A percentile compares a stretch with the other conserved stretches of the same genome.
These are phyloP conservation scores for Naja naja DNA, from an alignment of 2,113 vertebrate genomes.

Conservation along the genomic window DNA sequence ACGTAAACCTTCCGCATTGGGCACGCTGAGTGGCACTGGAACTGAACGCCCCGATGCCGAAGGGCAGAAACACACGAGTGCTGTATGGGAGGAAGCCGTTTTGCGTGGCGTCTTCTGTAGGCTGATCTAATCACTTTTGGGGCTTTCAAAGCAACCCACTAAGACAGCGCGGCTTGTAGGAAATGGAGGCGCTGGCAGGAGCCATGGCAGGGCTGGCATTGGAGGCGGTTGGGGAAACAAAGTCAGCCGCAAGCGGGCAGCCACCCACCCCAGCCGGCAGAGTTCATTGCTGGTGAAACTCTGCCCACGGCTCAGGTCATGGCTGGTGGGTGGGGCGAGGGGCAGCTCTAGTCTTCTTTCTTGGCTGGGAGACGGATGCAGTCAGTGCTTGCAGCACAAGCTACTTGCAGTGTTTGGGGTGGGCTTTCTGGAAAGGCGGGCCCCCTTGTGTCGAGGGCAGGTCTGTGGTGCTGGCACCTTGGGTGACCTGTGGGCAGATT, in stretches of 20 bases:
- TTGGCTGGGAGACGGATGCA: too few species aligned
- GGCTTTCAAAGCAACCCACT: constrained; percentile 61
- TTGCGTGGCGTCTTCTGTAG: constrained; percentile 65
- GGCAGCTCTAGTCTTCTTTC: too few species aligned
- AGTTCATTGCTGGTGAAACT: constrained; percentile 43
- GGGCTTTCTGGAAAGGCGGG: neutral
- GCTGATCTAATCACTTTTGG: constrained; percentile 74
- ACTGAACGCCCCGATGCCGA: neutral
- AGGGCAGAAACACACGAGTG: constrained; percentile 34
- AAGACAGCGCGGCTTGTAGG: constrained; percentile 60
- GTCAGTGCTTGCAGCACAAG: neutral
- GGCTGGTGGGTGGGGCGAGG: constrained; percentile 32
- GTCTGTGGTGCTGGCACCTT: neutral
- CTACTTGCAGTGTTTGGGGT: neutral
- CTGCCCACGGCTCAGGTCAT: constrained; percentile 26
- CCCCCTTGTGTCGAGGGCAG: neutral
- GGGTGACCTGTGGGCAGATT: neutral
- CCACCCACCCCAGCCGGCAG: neutral
- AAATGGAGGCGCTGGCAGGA: constrained; percentile 61
- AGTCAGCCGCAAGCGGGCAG: constrained; percentile 46
- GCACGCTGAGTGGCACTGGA: too few species aligned
- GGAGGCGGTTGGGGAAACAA: constrained; percentile 39
- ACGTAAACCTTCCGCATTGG: neutral
- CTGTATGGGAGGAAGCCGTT: constrained; percentile 47
- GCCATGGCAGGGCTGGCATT: constrained; percentile 56